These are phyloP conservation scores for Ctenochaetus hawaiiensis DNA, from an alignment of 2,797 vertebrate species.

Conservation along the genomic window DNA sequence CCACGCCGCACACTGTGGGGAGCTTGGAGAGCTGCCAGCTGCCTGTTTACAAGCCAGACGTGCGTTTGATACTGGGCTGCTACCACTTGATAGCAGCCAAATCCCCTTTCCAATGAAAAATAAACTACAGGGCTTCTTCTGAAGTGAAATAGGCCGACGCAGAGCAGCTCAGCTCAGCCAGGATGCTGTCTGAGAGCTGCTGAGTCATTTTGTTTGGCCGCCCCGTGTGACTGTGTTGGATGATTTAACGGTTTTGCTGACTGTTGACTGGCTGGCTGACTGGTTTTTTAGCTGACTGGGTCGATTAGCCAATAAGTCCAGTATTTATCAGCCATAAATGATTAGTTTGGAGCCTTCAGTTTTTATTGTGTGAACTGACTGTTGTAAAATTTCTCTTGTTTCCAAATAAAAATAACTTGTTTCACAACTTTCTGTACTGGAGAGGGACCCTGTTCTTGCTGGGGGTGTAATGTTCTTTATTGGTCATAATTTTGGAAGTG, in stretches of 20 bases:
- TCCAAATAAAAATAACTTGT: constrained; percentile 22
- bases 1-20: constrained; percentile 61
- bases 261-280: constrained; percentile 3
- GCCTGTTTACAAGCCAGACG: constrained; percentile 83
- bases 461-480: neutral
- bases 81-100: constrained; percentile 76
- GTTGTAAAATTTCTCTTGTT: constrained; percentile 17
- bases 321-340: constrained; percentile 15
- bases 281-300: constrained; percentile 32
- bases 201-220: constrained; percentile 66
- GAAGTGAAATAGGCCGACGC: constrained; percentile 66
- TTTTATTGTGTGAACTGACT: neutral
- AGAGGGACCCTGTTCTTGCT: neutral
- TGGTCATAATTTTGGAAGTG: neutral
- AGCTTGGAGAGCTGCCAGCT: constrained; percentile 82
- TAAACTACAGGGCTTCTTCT: constrained; percentile 72
- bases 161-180: constrained; percentile 49
- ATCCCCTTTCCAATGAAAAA: constrained; percentile 79
- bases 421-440: constrained; percentile 17
- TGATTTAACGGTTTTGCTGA: constrained; percentile 41
- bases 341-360: constrained; percentile 9
- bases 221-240: constrained; percentile 5
- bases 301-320: constrained; percentile 8
- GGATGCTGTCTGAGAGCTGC: constrained; percentile 60
- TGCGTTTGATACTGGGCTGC: constrained; percentile 76